These are phyloP conservation scores for Gadus macrocephalus DNA, from an alignment of 2,113 vertebrate species.

Conservation along the genomic window DNA sequence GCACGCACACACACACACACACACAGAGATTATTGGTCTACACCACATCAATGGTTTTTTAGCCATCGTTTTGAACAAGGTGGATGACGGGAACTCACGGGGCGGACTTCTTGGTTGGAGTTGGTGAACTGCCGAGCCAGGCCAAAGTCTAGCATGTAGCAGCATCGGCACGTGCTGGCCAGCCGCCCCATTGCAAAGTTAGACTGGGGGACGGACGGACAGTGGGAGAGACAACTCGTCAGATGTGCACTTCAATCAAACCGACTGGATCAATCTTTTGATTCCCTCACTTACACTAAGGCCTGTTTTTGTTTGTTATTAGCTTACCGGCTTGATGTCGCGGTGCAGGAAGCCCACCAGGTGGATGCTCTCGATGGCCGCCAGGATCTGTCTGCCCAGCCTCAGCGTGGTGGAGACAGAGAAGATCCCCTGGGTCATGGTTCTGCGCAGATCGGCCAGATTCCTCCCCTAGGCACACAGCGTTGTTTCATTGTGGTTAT, in stretches of 20 bases:
- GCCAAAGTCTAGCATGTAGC: constrained; percentile 98
- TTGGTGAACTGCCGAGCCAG: constrained; percentile 97
- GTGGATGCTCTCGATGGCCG: constrained; percentile 96
- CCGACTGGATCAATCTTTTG: too few relatives aligned
- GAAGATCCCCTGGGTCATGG: constrained; percentile 86
- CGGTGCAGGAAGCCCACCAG: constrained; percentile 95
- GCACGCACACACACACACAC: too few relatives aligned
- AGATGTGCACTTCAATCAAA: too few relatives aligned
- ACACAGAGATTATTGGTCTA: background rate
- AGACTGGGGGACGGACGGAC: constrained; percentile 69
- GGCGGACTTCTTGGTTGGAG: constrained; percentile 94
- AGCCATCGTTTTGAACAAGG: constrained; percentile 13
- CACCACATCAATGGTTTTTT: background rate
- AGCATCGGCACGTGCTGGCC: constrained; percentile 92
- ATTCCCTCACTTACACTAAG: too few relatives aligned
- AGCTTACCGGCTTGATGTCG: constrained; percentile 94
- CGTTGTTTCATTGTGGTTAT: background rate
- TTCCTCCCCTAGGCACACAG: constrained; percentile 82
- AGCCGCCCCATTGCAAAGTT: constrained; percentile 98
- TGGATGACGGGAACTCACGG: constrained; percentile 76
- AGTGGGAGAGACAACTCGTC: too few relatives aligned
- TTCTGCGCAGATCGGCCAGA: constrained; percentile 91
- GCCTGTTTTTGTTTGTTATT: background rate
- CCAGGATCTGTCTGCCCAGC: constrained; percentile 91
- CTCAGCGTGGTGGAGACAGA: constrained; percentile 88